phyloP scores from a whole-genome alignment of 2,113 vertebrate genomes.

The Eidolon helvum region DNA sequence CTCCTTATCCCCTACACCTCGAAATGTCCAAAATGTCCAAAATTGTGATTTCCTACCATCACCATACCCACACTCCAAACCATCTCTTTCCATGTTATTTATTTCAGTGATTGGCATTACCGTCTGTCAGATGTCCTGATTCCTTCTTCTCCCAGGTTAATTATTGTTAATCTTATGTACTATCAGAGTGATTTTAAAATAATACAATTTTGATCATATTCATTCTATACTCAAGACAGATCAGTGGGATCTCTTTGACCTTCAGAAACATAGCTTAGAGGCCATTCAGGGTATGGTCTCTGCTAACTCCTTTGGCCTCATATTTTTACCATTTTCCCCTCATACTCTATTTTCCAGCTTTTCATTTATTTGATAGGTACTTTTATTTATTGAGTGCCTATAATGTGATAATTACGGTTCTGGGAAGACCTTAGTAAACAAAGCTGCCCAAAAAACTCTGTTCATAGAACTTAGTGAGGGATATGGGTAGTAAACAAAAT shows the following conservation, averaged over 20 bases:
- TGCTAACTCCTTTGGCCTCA: neutral
- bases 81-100: neutral
- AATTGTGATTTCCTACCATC: neutral
- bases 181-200: neutral
- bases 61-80: neutral
- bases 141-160: neutral
- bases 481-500: neutral
- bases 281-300: neutral
- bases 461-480: neutral
- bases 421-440: neutral
- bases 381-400: neutral
- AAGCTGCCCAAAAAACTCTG: neutral
- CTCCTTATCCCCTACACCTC: neutral
- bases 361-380: neutral
- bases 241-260: neutral
- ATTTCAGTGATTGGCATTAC: neutral
- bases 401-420: neutral
- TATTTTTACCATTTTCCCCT: neutral
- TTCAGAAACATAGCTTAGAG: neutral
- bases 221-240: neutral
- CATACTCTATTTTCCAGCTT: neutral
- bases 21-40: neutral
- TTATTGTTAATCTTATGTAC: neutral
- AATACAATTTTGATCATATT: neutral
- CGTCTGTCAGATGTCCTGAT: neutral